A percentile compares a stretch with the other conserved stretches of the same genome.
These are phyloP conservation scores for Eudasyphora cyanicolor DNA, from an alignment of 2,888 invertebrate genomes.

Conservation along the genomic window DNA sequence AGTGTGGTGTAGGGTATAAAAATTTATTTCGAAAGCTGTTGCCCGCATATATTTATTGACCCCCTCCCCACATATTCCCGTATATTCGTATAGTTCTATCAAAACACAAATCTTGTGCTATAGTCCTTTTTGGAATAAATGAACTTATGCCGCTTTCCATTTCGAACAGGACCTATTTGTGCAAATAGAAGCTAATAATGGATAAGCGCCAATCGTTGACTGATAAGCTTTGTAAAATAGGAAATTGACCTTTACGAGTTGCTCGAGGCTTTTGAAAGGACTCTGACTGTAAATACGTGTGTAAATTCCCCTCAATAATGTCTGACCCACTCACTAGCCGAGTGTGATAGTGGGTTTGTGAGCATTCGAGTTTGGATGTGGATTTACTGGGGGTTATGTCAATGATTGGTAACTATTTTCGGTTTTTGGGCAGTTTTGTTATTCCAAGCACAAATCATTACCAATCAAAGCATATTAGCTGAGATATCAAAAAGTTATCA, in stretches of 20 bases:
- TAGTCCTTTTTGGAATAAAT: too few relatives aligned
- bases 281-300: neutral
- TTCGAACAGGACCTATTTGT: too few relatives aligned
- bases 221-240: neutral
- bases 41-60: too few relatives aligned
- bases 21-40: too few relatives aligned
- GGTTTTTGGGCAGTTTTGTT: neutral
- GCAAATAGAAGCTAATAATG: too few relatives aligned
- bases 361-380: neutral
- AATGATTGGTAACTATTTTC: constrained; percentile 3
- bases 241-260: neutral
- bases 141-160: too few relatives aligned
- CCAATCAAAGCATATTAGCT: constrained; percentile 41
- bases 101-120: too few relatives aligned
- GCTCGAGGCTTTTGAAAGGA: neutral
- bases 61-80: too few relatives aligned
- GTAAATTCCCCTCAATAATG: too few relatives aligned
- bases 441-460: constrained; percentile 32
- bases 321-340: neutral
- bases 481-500: constrained; percentile 40
- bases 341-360: neutral
- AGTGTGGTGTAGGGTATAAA: too few relatives aligned
- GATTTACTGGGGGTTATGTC: neutral
- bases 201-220: neutral
- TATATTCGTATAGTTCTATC: too few relatives aligned